Base-by-base conservation (phyloP, 2,113 vertebrate genomes). In the Nesoenas mayeri region DNA sequence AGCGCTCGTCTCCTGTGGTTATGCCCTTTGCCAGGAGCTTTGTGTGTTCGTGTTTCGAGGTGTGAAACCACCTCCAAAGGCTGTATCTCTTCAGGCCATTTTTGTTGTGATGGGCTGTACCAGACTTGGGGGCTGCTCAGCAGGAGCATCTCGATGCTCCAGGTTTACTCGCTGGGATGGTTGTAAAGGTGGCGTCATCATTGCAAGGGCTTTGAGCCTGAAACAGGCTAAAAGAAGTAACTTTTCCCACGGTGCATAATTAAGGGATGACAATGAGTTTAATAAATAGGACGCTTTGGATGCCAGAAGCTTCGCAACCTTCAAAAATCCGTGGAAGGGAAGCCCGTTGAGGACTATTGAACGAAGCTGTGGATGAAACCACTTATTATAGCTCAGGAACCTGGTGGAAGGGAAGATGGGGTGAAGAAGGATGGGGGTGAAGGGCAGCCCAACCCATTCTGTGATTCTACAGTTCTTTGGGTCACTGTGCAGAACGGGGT, bases 341-440 rank as follows among this genome's bases (percentile, higher is more conserved):
- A 60, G 4, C 38, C 36, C 3, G 0, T 19, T 0, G 3, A 53
- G 75, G 69, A 6, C 18, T 2, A 0, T 5, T 20, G 77, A 40
- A 11, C 11, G 38, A 20, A 64, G 72, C 10, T 13, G 29, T 7
- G 42, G 42, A 17, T 44, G 42, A 17, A 44, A 44, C 42, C 42
- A 17, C 42, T 44, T 44, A 7, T 44, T 44, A 17, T 44, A 44
- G 42, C 42, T 44, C 42, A 44, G 42, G 42, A 44, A 44, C 7
- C 42, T 44, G 42, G 42, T 44, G 70, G 58, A 48, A 40, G 44
- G 57, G 15, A 4, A 2, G 50, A 19, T 3, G 60, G 36, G 48
- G 9, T 2, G 19, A 17, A 44, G 42, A 16, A 44, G 15, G 42
- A 17, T 44, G 42, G 42, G 42, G 42, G 42, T 44, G 42, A 44